Percentiles rank a stretch among this genome's conserved stretches.
These are phyloP conservation scores for Calyptomena viridis DNA, from an alignment of 2,113 vertebrate species.

Conservation along the genomic window DNA sequence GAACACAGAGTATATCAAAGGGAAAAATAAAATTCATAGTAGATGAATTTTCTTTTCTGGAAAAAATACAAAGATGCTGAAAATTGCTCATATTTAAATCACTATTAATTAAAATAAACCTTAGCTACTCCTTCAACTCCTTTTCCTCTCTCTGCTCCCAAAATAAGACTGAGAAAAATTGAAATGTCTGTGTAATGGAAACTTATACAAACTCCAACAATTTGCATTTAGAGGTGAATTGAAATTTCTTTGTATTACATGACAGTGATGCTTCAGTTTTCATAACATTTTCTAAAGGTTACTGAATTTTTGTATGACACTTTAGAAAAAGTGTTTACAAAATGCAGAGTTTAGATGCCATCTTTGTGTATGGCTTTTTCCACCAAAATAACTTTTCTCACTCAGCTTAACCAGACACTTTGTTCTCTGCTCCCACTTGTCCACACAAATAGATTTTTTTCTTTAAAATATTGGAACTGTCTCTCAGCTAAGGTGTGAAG, in stretches of 20 bases:
- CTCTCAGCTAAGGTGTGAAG: not conserved
- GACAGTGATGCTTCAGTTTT: not conserved
- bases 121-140: not conserved
- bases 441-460: not conserved
- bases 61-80: not conserved
- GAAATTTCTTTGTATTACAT: not conserved
- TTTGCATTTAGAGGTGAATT: not conserved
- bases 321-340: not conserved
- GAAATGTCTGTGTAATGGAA: not conserved
- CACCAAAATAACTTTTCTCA: not conserved
- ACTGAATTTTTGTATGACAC: not conserved
- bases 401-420: not conserved
- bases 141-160: not conserved
- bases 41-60: not conserved
- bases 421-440: not conserved
- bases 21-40: constrained; percentile 27
- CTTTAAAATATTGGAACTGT: not conserved
- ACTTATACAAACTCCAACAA: not conserved
- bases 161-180: not conserved
- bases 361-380: not conserved
- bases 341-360: not conserved
- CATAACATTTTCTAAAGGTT: not conserved
- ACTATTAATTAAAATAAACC: constrained; percentile 6
- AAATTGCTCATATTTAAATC: constrained; percentile 16
- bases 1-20: constrained; percentile 25